Conservation (phyloP, 2,113 vertebrate species). For the Uria lomvia region DNA sequence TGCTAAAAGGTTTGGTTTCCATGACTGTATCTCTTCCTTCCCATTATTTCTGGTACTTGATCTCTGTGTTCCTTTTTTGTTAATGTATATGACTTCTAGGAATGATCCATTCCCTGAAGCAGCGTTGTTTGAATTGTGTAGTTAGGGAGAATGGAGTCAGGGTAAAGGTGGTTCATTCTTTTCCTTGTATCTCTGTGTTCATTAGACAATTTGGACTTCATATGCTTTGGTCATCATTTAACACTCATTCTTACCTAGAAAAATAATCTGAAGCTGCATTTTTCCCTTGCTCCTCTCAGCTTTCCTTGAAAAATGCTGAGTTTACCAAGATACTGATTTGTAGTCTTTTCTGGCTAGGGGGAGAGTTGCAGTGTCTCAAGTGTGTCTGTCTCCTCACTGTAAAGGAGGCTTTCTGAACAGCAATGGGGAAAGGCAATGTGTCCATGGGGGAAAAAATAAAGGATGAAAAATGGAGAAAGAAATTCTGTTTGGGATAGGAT, state of each 20-base stretch:
- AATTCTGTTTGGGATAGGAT: background rate
- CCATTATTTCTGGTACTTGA: background rate
- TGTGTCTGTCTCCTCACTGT: background rate
- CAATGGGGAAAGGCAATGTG: background rate
- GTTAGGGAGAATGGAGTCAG: background rate
- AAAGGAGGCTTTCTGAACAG: background rate
- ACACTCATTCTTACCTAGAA: background rate
- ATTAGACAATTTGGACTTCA: background rate
- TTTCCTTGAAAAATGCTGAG: background rate
- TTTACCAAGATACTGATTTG: background rate
- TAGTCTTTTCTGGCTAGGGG: background rate
- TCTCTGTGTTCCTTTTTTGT: background rate
- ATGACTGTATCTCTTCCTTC: background rate
- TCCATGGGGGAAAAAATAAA: background rate
- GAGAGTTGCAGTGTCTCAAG: background rate
- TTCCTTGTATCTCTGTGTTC: background rate
- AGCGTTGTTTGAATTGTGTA: background rate
- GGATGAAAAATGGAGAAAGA: background rate
- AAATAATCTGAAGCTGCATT: background rate
- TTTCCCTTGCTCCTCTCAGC: background rate
- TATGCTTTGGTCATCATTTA: background rate
- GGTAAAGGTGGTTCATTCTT: background rate
- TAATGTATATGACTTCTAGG: background rate
- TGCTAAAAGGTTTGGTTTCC: constrained; percentile 26
- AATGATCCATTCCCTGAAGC: background rate